Conservation (phyloP, 2,113 vertebrate genomes). For the cattle (Bos taurus) region DNA sequence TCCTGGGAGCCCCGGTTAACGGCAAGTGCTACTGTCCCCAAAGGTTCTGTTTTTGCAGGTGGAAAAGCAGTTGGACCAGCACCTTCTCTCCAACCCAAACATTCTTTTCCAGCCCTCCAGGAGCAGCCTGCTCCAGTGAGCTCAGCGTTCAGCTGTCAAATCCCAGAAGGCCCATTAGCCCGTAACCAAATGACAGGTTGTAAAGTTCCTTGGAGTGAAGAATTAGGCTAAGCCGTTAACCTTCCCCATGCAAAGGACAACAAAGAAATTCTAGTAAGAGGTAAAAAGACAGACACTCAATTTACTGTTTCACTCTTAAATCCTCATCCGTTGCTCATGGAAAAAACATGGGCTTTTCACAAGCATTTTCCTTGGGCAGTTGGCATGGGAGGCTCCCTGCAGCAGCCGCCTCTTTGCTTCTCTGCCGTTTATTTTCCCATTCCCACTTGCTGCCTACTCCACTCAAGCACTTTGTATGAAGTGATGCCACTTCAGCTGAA, state of each 20-base stretch:
- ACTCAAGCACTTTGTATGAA: constrained; percentile 34
- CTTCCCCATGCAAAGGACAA: constrained; percentile 60
- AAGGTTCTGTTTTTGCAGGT: constrained; percentile 65
- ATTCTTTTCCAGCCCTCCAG: constrained; percentile 48
- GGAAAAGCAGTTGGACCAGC: constrained; percentile 37
- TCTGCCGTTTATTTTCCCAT: constrained; percentile 2
- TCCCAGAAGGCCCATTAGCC: constrained; percentile 47
- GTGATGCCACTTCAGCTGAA: constrained; percentile 32
- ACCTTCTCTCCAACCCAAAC: constrained; percentile 48
- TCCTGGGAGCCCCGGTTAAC: constrained; percentile 6
- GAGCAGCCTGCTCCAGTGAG: not conserved
- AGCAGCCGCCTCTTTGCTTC: not conserved
- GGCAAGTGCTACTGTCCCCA: not conserved
- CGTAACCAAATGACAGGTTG: constrained; percentile 56
- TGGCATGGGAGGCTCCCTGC: not conserved
- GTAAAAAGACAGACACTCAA: constrained; percentile 32
- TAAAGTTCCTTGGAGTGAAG: constrained; percentile 54
- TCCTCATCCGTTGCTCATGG: constrained; percentile 20
- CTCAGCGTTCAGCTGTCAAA: not conserved
- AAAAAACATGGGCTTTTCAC: constrained; percentile 33
- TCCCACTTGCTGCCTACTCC: not conserved
- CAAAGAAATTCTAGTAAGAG: constrained; percentile 48
- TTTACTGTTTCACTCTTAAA: constrained; percentile 50
- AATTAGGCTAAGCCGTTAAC: constrained; percentile 68
- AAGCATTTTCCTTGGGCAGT: constrained; percentile 49